These are phyloP conservation scores for Coelopa frigida DNA, from an alignment of 1,140 invertebrate species.

Conservation along the genomic window DNA sequence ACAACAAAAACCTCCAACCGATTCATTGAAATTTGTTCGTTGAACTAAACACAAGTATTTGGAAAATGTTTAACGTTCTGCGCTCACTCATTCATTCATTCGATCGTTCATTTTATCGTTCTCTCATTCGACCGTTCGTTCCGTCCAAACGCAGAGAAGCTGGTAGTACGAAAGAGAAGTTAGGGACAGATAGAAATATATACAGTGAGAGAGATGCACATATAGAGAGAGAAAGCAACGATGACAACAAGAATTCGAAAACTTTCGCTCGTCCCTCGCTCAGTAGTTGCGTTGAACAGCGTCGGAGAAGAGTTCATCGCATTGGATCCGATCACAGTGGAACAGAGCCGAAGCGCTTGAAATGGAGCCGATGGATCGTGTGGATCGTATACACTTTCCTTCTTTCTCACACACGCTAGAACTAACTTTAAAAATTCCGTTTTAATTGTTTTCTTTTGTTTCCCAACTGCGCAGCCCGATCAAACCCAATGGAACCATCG, in stretches of 20 bases:
- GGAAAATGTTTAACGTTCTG: slow-evolving; percentile 6
- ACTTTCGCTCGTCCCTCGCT: slow-evolving; percentile 6
- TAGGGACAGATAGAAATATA: background rate
- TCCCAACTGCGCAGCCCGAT: background rate
- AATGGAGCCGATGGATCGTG: slow-evolving; percentile 35
- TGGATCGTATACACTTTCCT: too few relatives aligned
- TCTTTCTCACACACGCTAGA: slow-evolving; percentile 44
- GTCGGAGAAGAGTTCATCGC: background rate
- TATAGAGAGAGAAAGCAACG: background rate
- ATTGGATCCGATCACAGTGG: background rate
- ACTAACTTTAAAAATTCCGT: slow-evolving; percentile 23
- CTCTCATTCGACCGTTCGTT: background rate
- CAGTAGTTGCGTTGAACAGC: background rate
- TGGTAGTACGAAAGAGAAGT: too few relatives aligned
- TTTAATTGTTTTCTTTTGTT: slow-evolving; percentile 2
- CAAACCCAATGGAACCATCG: background rate
- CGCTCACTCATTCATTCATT: background rate
- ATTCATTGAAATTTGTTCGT: slow-evolving; percentile 20
- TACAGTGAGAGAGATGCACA: background rate
- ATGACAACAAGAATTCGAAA: background rate
- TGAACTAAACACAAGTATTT: slow-evolving; percentile 16
- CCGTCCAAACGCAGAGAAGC: background rate
- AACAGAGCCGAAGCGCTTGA: background rate
- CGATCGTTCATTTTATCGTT: background rate
- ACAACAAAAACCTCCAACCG: slow-evolving; percentile 12